Evolutionary conservation across 2,797 vertebrate species (phyloP).

Genomic region (Gymnodraco acuticeps): DNA sequence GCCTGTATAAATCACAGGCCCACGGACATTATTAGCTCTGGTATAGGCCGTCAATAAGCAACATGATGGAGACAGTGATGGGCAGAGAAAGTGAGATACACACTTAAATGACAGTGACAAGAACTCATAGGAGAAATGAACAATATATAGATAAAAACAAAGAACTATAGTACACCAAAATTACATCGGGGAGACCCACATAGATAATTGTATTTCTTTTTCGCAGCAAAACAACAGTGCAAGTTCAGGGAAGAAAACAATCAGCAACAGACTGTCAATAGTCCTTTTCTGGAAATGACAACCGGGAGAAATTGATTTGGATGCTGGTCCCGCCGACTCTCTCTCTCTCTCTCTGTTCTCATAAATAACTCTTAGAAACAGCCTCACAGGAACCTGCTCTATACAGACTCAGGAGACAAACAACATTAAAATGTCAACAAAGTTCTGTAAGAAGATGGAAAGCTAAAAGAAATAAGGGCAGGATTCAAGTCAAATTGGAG

Average conservation of each 20-base stretch:
- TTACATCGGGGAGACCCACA: conserved; percentile 22
- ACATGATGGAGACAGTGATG: background rate
- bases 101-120: conserved; percentile 12
- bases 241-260: conserved; percentile 11
- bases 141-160: conserved; percentile 25
- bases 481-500: background rate
- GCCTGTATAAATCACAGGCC: conserved; percentile 9
- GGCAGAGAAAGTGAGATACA: background rate
- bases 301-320: conserved; percentile 57
- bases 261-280: conserved; percentile 37
- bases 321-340: conserved; percentile 12
- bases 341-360: conserved; percentile 19
- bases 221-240: conserved; percentile 10
- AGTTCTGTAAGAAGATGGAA: conserved; percentile 21
- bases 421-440: conserved; percentile 20
- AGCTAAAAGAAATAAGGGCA: background rate
- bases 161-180: conserved; percentile 15
- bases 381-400: conserved; percentile 10
- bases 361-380: conserved; percentile 51
- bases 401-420: conserved; percentile 1
- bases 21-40: background rate
- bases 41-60: background rate
- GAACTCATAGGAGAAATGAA: conserved; percentile 13
- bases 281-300: conserved; percentile 55
- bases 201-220: conserved; percentile 37